These are phyloP conservation scores for Myiozetetes cayanensis DNA, from an alignment of 2,113 vertebrate genomes.

Conservation along the genomic window DNA sequence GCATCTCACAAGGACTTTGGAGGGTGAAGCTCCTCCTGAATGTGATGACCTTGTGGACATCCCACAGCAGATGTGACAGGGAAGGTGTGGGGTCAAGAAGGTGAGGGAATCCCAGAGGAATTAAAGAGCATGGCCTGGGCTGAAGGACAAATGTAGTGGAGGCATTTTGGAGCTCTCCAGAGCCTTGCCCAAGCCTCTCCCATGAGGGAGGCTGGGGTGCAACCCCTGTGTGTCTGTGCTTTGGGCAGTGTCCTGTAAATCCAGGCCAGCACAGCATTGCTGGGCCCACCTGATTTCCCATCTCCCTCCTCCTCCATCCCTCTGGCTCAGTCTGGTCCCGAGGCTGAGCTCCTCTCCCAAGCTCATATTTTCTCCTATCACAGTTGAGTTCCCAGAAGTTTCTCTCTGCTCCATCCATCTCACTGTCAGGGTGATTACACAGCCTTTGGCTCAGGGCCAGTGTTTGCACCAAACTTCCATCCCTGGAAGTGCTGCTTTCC, in stretches of 20 bases:
- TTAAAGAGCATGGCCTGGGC: too few relatives aligned
- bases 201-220: too few relatives aligned
- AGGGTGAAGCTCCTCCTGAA: too few relatives aligned
- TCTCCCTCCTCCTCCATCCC: not conserved
- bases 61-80: too few relatives aligned
- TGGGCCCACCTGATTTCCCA: not conserved
- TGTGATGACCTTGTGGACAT: too few relatives aligned
- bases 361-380: not conserved
- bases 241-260: not conserved
- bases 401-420: not conserved
- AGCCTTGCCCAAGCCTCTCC: too few relatives aligned
- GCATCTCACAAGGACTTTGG: too few relatives aligned
- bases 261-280: not conserved
- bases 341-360: not conserved
- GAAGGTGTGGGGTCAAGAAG: too few relatives aligned
- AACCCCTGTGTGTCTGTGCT: too few relatives aligned
- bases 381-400: not conserved
- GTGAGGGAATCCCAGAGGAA: too few relatives aligned
- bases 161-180: too few relatives aligned
- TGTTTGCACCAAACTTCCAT: not conserved
- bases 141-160: too few relatives aligned
- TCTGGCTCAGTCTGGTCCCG: not conserved
- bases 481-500: not conserved
- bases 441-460: not conserved
- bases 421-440: not conserved